Evolutionary conservation across 2,888 invertebrate genomes (phyloP), one percentile per base, ranked within the genome.

Genomic region (Harpalus rubripes): DNA sequence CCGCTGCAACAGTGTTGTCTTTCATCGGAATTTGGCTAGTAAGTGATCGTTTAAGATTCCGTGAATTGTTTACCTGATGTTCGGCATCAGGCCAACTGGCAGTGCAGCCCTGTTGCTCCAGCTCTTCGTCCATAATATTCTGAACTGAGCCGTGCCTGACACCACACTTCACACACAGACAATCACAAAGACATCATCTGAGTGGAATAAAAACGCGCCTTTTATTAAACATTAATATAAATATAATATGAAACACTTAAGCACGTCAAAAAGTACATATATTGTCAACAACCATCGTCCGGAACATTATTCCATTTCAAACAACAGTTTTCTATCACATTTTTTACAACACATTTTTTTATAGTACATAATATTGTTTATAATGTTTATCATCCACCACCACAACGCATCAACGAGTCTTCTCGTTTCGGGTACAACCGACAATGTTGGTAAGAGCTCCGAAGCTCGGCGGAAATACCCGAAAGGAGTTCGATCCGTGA

Each of bases 401-500:
- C 44, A 52, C 44, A 52, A 52, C 10, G 44, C 12, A 52, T 52
- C 44, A 52, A 52, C 44, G 44, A 52, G 44, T 52, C 44, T 52
- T 52, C 44, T 52, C 44, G 78, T 15, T 78, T 78, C 78, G 78
- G 78, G 41, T 26, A 59, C 39, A 41, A 16, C 68, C 84, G 84
- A 61, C 22, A 88, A 88, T 88, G 44, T 87, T 79, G 86, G 85
- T 89, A 89, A 88, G 88, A 87, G 87, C 87, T 87, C 41, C 86
- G 85, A 83, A 8, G 12, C 7, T 59, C 56, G 59, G 85, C 90
- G 90, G 88, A 88, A 85, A 87, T 86, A 65, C 86, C 87, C 91
- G 91, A 91, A 87, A 86, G 86, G 82, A 86, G 87, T 90, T 90
- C 90, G 90, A 91, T 91, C 90, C 89, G 86, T n/a, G 87, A 90